Evolutionary conservation across 2,888 invertebrate genomes (phyloP), one percentile per base, ranked within the genome.

Genomic region (Gari tellinella): DNA sequence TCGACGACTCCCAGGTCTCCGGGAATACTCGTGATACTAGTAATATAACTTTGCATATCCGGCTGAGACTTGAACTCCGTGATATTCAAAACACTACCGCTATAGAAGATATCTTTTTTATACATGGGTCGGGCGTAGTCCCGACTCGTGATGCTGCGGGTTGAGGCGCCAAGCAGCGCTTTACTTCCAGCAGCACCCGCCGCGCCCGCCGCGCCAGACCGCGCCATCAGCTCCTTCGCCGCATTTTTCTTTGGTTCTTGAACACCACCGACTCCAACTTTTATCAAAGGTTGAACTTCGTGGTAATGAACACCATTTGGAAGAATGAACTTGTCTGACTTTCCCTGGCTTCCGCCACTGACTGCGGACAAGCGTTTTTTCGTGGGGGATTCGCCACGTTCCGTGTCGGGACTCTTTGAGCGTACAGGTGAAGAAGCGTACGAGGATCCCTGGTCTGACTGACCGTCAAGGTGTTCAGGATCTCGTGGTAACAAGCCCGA

Each of bases 51-150:
- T 62, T 96, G 95, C 62, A 98, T 93, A 1, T 97, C 97, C 89
- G 97, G 96, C 92, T 97, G 97, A 70, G 97, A 97, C 91, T 96
- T 96, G 93, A 95, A 98, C 92, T 89, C 87, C 1, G 88, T 97
- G 86, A 99, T 94, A 93, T 99, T 97, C 73, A 96, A 94, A 25
- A 99, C 96, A 52, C 98, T 98, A 37, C 99, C 98, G 2, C 97
- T 97, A 93, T 99, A 99, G 94, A 99, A 99, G 89, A 99, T 98
- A 92, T 99, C 99, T 90, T 98, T 97, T 61, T 98, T 94, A 8
- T 97, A 97, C 93, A 99, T 93, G 2, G 98, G 98, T 19, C 97
- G 94, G 17, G 89, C 65, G 53, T 75, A 79, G 55, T 79, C 79
- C 37, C 63, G 68, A 25, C 65, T 72, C 1, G 72, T 61, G 14